Evolutionary conservation across 2,888 invertebrate genomes (phyloP).

Genomic region (Perithous albicinctus): DNA sequence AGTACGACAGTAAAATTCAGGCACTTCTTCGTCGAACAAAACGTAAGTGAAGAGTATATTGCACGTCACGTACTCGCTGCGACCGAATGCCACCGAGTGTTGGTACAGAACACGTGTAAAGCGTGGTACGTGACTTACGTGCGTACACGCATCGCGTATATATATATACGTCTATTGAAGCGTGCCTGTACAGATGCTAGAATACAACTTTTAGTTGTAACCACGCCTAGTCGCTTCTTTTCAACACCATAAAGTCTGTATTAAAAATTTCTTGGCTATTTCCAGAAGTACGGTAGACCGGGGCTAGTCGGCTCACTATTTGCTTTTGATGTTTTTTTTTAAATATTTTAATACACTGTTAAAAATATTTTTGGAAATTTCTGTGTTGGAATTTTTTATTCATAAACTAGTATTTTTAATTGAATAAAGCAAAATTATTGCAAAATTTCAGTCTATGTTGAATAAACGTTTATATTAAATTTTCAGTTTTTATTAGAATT

Average conservation of each 20-base stretch:
- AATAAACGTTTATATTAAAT: no score
- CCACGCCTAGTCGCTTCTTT: not conserved
- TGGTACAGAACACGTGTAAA: slow-evolving; percentile 65
- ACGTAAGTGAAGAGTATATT: slow-evolving; percentile 38
- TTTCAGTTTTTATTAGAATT: no score
- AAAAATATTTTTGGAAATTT: no score
- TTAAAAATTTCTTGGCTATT: slow-evolving; percentile 14
- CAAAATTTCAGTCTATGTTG: no score
- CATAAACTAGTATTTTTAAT: no score
- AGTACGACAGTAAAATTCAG: not conserved
- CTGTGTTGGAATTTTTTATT: no score
- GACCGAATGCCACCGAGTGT: slow-evolving; percentile 60
- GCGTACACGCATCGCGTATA: slow-evolving; percentile 31
- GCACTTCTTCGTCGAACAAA: not conserved
- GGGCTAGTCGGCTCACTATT: no score
- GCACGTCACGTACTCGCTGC: slow-evolving; percentile 54
- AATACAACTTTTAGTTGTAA: slow-evolving; percentile 1
- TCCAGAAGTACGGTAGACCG: no score
- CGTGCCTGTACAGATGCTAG: not conserved
- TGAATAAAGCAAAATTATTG: no score
- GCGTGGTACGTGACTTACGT: slow-evolving; percentile 61
- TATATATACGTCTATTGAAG: not conserved
- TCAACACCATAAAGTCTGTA: not conserved
- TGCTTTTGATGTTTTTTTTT: no score
- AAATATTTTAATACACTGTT: no score